A percentile compares a stretch with the other conserved stretches of the same genome.
Conservation (phyloP, 2,797 vertebrate species). For the Trichosurus vulpecula region DNA sequence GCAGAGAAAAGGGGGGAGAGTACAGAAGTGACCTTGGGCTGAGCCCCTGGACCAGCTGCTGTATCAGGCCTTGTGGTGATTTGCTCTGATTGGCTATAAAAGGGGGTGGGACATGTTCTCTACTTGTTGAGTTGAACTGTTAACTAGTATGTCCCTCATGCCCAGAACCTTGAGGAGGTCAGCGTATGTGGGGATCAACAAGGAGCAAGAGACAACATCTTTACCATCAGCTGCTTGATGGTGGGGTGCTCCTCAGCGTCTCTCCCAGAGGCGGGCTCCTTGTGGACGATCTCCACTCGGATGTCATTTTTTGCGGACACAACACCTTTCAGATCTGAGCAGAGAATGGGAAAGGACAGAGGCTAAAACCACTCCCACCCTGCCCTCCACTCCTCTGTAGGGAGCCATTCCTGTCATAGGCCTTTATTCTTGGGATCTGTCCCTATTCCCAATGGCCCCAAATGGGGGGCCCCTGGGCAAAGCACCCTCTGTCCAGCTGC, state of each 20-base stretch:
- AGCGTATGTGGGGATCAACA: not conserved
- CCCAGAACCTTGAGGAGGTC: not conserved
- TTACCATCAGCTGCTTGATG: constrained; percentile 99
- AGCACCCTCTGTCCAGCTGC: not conserved
- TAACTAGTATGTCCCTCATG: not conserved
- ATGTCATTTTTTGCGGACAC: constrained; percentile 98
- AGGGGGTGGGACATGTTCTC: not conserved
- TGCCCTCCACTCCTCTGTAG: not conserved
- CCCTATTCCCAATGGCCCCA: not conserved
- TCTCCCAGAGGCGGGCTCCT: constrained; percentile 93
- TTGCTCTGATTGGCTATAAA: not conserved
- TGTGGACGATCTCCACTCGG: constrained; percentile 98
- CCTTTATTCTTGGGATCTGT: not conserved
- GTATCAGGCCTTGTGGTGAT: not conserved
- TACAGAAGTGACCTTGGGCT: not conserved
- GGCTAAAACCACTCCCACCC: not conserved
- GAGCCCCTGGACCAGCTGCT: not conserved
- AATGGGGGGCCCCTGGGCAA: not conserved
- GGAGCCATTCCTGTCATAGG: fast-evolving
- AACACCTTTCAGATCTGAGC: constrained; percentile 95
- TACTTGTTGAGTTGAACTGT: not conserved
- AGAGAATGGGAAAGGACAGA: constrained; percentile 27
- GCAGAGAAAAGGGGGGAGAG: not conserved
- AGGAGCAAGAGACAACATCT: constrained; percentile 63
- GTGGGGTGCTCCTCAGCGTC: constrained; percentile 94